Evolutionary conservation across 2,797 vertebrate species (phyloP).

Genomic region (Melanotaenia maccullochi): DNA sequence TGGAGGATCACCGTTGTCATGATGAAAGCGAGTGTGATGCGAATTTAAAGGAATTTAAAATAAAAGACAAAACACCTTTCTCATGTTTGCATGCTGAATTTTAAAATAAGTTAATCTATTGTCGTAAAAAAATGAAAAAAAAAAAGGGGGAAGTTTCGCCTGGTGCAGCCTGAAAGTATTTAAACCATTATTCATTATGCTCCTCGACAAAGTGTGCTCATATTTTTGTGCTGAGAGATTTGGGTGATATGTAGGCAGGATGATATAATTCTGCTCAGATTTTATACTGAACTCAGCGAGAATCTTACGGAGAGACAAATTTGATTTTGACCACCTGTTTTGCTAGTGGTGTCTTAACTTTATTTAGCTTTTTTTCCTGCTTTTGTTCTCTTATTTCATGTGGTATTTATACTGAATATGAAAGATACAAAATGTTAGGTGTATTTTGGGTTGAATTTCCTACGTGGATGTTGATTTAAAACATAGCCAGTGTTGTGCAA

Average conservation of each 20-base stretch:
- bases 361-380: too few species aligned
- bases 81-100: neutral
- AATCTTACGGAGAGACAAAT: too few species aligned
- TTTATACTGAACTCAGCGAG: too few species aligned
- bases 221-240: too few species aligned
- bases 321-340: neutral
- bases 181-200: neutral
- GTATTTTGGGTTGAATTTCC: neutral
- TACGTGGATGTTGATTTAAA: neutral
- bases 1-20: neutral
- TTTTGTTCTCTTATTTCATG: neutral
- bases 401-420: neutral
- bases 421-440: neutral
- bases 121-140: neutral
- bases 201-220: neutral
- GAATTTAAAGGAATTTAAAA: neutral
- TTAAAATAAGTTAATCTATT: neutral
- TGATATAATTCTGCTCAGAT: too few species aligned
- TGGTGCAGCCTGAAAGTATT: neutral
- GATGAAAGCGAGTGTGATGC: neutral
- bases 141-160: neutral
- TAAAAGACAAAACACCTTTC: neutral
- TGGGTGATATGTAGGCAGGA: too few species aligned
- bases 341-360: neutral
- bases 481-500: too few species aligned